These are phyloP conservation scores for Peromyscus leucopus DNA, from an alignment of 2,113 vertebrate species.

Conservation along the genomic window DNA sequence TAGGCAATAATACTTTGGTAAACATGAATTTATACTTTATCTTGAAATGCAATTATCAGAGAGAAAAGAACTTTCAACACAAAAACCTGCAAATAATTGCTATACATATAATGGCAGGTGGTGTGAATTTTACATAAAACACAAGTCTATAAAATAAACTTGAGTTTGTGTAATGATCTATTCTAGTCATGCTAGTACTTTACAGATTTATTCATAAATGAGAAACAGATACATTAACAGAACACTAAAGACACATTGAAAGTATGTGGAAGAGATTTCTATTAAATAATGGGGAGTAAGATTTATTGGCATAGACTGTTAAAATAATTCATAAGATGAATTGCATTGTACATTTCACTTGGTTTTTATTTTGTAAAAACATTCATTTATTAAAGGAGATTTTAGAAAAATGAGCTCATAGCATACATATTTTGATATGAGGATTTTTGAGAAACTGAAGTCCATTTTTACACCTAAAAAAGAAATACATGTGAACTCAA, in stretches of 20 bases:
- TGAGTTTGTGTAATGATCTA: background rate
- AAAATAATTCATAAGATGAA: background rate
- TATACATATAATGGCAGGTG: background rate
- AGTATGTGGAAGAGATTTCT: background rate
- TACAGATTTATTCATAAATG: too few relatives aligned
- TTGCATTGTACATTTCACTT: background rate
- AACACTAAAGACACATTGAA: background rate
- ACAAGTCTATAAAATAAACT: background rate
- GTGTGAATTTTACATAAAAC: background rate
- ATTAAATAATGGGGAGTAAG: background rate
- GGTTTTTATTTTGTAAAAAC: background rate
- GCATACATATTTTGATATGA: background rate
- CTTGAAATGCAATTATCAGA: background rate
- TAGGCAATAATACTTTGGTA: background rate
- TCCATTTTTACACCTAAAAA: background rate
- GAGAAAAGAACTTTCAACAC: background rate
- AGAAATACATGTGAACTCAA: background rate
- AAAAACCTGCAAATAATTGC: background rate
- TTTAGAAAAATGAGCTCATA: background rate
- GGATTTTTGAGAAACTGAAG: background rate
- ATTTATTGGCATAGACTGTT: background rate
- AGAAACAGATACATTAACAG: background rate
- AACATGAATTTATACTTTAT: background rate
- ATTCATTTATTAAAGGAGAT: background rate
- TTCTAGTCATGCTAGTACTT: background rate